Percentiles rank a stretch among this genome's conserved stretches.
phyloP scores from a whole-genome alignment of 2,113 vertebrate genomes.

The western clawed frog (Xenopus tropicalis) region DNA sequence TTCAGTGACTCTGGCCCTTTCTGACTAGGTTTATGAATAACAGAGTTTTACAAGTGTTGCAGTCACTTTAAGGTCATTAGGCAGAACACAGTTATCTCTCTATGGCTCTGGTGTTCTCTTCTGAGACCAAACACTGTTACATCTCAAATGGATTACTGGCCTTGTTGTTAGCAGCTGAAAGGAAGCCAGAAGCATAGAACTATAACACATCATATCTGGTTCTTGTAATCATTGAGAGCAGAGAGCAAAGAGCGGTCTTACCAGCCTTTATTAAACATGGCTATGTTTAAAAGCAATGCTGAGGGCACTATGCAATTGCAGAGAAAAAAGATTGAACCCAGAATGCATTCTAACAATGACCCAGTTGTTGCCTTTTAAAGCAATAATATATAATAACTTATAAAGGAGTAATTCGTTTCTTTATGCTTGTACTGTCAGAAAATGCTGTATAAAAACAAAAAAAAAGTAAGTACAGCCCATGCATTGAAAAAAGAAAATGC shows the following conservation, averaged over 20 bases:
- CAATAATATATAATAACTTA: too few species aligned
- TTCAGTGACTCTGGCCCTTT: slow-evolving; percentile 23
- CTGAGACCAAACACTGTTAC: slow-evolving; percentile 4
- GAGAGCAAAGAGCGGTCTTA: too few species aligned
- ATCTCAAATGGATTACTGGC: slow-evolving; percentile 15
- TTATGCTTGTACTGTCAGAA: too few species aligned
- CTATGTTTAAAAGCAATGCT: neutral
- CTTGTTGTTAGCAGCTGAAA: slow-evolving; percentile 8
- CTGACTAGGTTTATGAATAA: slow-evolving; percentile 25
- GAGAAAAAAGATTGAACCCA: neutral
- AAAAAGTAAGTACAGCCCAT: too few species aligned
- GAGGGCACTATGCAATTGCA: neutral
- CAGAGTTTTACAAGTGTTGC: slow-evolving; percentile 19
- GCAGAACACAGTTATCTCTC: slow-evolving; percentile 13
- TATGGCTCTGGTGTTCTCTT: slow-evolving; percentile 1
- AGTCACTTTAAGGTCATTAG: slow-evolving; percentile 26
- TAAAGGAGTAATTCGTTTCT: too few species aligned
- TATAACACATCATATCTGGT: slow-evolving; percentile 1
- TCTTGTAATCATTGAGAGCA: neutral
- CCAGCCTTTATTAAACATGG: too few species aligned
- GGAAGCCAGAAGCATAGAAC: neutral
- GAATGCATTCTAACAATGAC: too few species aligned
- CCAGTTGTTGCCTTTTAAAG: too few species aligned
- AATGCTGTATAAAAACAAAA: too few species aligned
- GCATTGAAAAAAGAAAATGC: too few species aligned